Percentiles rank a stretch among this genome's conserved stretches.
Evolutionary conservation across 2,888 invertebrate species (phyloP).

Genomic region (Campoplex capitator): DNA sequence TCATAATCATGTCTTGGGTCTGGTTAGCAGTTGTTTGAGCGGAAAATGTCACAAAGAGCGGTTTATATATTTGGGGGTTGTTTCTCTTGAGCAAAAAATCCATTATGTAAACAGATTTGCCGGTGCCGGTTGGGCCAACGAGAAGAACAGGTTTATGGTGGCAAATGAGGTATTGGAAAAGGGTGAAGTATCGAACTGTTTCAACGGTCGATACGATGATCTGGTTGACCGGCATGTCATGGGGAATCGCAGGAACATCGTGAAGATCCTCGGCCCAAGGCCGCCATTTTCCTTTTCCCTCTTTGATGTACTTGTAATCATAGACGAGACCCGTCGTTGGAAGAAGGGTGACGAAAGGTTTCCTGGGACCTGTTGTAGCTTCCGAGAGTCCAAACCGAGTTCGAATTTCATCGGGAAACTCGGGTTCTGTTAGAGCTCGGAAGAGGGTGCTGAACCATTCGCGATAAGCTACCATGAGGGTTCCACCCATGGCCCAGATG

Average conservation of each 20-base stretch:
- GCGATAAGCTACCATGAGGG: conserved; percentile 90
- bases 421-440: conserved; percentile 92
- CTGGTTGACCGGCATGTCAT: conserved; percentile 96
- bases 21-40: conserved; percentile 97
- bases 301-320: conserved; percentile 95
- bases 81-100: conserved; percentile 93
- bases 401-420: conserved; percentile 89
- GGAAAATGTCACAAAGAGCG: conserved; percentile 95
- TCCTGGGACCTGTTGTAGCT: conserved; percentile 84
- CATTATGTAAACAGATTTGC: conserved; percentile 96
- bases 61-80: conserved; percentile 92
- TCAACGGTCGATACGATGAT: conserved; percentile 97
- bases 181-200: conserved; percentile 92
- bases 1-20: conserved; percentile 97
- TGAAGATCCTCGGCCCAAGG: conserved; percentile 94
- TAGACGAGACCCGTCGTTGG: conserved; percentile 93
- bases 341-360: conserved; percentile 92
- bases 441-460: conserved; percentile 90
- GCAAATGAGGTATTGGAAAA: conserved; percentile 91
- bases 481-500: conserved; percentile 96
- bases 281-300: conserved; percentile 96
- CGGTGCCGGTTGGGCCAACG: conserved; percentile 97
- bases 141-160: conserved; percentile 94
- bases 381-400: conserved; percentile 86
- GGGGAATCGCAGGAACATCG: conserved; percentile 91